phyloP scores from a whole-genome alignment of 2,797 vertebrate genomes.

The Rhinella marina region DNA sequence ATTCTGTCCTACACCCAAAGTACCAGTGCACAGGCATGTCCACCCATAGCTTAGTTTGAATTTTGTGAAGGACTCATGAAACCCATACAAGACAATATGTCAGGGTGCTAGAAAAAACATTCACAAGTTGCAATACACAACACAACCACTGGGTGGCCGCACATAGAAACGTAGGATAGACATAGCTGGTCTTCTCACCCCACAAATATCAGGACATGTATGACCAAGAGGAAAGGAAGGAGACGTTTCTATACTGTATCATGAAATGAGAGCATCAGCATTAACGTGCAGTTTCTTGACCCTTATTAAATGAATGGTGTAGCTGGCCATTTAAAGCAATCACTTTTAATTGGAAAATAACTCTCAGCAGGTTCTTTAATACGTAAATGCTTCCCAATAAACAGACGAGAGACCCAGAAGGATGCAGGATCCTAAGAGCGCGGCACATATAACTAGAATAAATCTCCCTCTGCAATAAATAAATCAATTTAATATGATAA shows the following conservation, averaged over 20 bases:
- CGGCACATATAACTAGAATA: not conserved
- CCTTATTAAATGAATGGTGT: not conserved
- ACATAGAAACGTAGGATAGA: too few species aligned
- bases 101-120: too few species aligned
- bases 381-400: slow-evolving; percentile 9
- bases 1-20: not conserved
- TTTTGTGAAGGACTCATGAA: too few species aligned
- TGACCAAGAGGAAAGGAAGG: too few species aligned
- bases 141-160: too few species aligned
- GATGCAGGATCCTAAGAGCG: not conserved
- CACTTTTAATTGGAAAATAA: slow-evolving; percentile 14
- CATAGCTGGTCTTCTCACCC: too few species aligned
- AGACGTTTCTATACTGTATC: not conserved
- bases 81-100: too few species aligned
- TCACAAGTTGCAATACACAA: too few species aligned
- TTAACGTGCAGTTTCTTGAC: not conserved
- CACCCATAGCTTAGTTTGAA: too few species aligned
- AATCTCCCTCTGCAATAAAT: slow-evolving; percentile 2
- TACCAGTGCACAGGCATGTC: too few species aligned
- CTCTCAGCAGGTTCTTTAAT: not conserved
- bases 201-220: too few species aligned
- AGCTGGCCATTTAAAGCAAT: not conserved
- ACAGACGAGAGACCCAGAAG: not conserved
- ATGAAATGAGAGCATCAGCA: not conserved
- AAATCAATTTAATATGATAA: slow-evolving; percentile 40